Evolutionary conservation across 2,113 vertebrate species (phyloP), one percentile per base, ranked within the genome.

Genomic region (Kobus ellipsiprymnus): DNA sequence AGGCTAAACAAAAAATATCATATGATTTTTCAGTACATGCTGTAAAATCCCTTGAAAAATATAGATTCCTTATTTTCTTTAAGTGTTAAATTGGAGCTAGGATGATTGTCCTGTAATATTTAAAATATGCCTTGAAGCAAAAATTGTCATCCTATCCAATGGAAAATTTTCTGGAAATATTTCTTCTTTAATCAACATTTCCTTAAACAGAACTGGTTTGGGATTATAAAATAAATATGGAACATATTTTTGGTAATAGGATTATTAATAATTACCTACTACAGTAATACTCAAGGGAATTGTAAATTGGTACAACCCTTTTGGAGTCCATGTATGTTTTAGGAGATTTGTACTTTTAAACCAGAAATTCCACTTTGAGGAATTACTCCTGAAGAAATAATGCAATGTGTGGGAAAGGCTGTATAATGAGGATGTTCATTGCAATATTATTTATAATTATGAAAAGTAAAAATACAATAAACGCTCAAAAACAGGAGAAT

Each of bases 401-500:
- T 48, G 10, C 14, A 87, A 48, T 40, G 21, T 48, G 9, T 81
- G 80, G 50, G 7, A 77, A 81, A 90, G 48, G 2, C 54, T 87
- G 14, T 81, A 87, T 62, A 87, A 94, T 82, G 59, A 95, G 21
- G 30, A 90, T 94, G 74, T 92, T 87, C 48, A n/a, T 77, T 50
- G 57, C 5, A 87, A 80, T 44, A 94, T 87, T 90, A 90, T 85
- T 80, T 91, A 89, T 89, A 83, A 55, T 50, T 91, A 17, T 78
- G 8, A 94, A 52, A 94, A 82, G 59, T 86, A 89, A 94, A 96
- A 96, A 50, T n/a, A 90, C 87, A 93, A 44, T 62, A 40, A 82
- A 90, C 16, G 10, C 7, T 93, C 64, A 54, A 83, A 87, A 96
- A 46, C 13, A 82, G 40, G 50, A 81, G 44, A 97, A 95, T 67